Base-by-base conservation (phyloP, 2,113 vertebrate species). In the Aptenodytes patagonicus region DNA sequence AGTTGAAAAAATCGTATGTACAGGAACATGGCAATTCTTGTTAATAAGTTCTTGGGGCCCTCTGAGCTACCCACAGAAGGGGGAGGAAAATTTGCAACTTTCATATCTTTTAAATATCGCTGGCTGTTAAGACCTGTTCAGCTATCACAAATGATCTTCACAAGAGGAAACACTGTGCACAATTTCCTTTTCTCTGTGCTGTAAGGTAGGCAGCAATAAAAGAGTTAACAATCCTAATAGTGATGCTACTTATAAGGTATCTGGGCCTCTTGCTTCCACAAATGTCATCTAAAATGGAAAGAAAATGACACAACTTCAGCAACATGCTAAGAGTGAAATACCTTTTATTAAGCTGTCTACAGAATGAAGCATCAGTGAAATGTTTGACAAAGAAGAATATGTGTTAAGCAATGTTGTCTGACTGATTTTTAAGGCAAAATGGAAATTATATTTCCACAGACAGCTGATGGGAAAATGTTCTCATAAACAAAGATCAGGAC, bases 271-370 rank as follows among this genome's bases (percentile, higher is more conserved):
- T 47, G 29, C 55, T 92, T 92, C 60, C 60, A 70, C 51, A 95
- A 90, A 93, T 93, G 87, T 87, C 66, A 95, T 81, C 36, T 95
- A 71, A 97, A 93, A 79, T 62, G 19, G 64, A 94, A 83, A 91
- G 62, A 94, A 97, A 97, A 95, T 66, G 75, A 87, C 76, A 58
- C 13, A 83, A 57, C 72, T 93, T 94, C 68, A 92, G 54, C 24
- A 90, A 62, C 76, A 46, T 58, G 54, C 42, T 89, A 75, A 60
- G 51, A 58, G 85, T 89, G 71, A 96, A 83, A 96, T 72, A 92
- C n/a, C 89, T 92, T 92, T 97, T 90, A 96, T 96, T 96, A 96
- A 95, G 47, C 58, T 96, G 87, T 93, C 96, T 91, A 62, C 75
- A 72, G 83, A 93, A 93, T 79, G 60, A 54, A 70, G 6, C 75